A percentile compares a stretch with the other conserved stretches of the same genome.
These are phyloP conservation scores for Callimorpha dominula DNA, from an alignment of 2,888 invertebrate genomes.

Conservation along the genomic window DNA sequence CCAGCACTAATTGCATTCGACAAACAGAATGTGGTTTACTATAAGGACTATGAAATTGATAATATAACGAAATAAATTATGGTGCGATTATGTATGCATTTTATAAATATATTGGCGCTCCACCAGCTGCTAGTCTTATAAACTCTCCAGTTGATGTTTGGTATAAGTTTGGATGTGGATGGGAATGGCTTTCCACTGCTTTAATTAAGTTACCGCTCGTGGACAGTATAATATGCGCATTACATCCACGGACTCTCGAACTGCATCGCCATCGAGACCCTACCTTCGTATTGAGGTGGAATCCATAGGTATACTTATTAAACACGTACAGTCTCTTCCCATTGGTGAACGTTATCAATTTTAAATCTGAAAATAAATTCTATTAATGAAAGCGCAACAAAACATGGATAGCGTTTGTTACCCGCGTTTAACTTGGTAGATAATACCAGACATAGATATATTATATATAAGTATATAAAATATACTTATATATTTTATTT, in stretches of 20 bases:
- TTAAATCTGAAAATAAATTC: slow-evolving; percentile 14
- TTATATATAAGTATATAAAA: too few species aligned
- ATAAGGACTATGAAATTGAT: too few species aligned
- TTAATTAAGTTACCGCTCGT: slow-evolving; percentile 26
- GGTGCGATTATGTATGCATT: too few species aligned
- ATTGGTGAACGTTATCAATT: slow-evolving; percentile 8
- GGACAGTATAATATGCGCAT: slow-evolving; percentile 44
- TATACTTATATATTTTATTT: too few species aligned
- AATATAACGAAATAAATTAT: too few species aligned
- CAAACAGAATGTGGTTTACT: too few species aligned
- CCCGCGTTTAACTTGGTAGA: too few species aligned
- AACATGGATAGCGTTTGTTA: not conserved
- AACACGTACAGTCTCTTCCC: slow-evolving; percentile 53
- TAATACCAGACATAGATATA: too few species aligned
- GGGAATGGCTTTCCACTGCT: slow-evolving; percentile 37
- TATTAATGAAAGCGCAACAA: not conserved
- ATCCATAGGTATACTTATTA: slow-evolving; percentile 52
- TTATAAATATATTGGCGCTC: too few species aligned
- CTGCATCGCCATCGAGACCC: slow-evolving; percentile 43
- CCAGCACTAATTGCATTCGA: too few species aligned
- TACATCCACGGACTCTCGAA: slow-evolving; percentile 31
- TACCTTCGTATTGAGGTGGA: slow-evolving; percentile 19
- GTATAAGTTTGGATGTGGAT: slow-evolving; percentile 36
- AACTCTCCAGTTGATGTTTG: slow-evolving; percentile 9
- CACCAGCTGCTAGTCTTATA: not conserved